These are phyloP conservation scores for Cepphus grylle DNA, from an alignment of 2,113 vertebrate genomes.

Conservation along the genomic window DNA sequence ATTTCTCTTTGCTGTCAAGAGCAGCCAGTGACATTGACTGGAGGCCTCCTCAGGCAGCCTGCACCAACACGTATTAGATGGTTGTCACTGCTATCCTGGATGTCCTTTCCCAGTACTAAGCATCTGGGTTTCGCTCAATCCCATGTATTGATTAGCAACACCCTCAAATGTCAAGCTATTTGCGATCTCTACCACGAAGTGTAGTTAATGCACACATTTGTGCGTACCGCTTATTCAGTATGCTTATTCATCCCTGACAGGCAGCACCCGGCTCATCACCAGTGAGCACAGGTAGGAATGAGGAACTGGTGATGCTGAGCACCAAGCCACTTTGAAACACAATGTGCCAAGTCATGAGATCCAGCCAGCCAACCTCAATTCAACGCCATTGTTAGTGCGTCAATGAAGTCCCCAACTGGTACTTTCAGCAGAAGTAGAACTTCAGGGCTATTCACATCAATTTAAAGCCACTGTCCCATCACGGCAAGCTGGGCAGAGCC, in stretches of 20 bases:
- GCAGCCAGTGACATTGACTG: neutral
- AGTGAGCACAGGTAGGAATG: neutral
- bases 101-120: neutral
- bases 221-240: neutral
- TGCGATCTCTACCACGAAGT: neutral
- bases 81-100: neutral
- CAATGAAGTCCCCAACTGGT: fast-evolving
- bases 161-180: neutral
- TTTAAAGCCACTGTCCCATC: neutral
- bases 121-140: neutral
- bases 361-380: neutral
- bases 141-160: neutral
- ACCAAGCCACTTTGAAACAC: neutral
- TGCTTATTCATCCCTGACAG: neutral
- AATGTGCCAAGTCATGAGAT: neutral
- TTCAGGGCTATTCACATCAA: neutral
- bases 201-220: neutral
- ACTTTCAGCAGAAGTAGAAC: neutral
- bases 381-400: fast-evolving
- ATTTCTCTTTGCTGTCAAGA: neutral
- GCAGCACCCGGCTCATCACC: neutral
- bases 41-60: neutral
- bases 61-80: neutral
- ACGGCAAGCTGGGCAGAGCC: neutral
- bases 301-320: neutral